phyloP scores from a whole-genome alignment of 2,888 invertebrate genomes.

The Heliconius ethilla region DNA sequence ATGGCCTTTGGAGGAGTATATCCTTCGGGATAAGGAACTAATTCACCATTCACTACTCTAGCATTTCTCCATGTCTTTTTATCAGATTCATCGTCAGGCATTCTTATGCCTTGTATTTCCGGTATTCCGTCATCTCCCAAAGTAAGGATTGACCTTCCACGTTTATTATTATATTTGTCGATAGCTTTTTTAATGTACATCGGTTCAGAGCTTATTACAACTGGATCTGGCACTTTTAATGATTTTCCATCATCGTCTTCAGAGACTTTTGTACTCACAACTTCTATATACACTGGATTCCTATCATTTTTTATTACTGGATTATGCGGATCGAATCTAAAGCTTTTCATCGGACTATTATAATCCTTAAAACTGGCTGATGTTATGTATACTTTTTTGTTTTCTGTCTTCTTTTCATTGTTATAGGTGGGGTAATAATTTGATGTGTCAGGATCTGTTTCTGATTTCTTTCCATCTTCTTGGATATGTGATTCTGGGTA shows the following conservation, averaged over 20 bases:
- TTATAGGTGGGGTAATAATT: constrained; percentile 77
- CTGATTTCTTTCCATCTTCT: constrained; percentile 70
- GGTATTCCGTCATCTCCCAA: constrained; percentile 88
- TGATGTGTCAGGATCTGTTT: constrained; percentile 69
- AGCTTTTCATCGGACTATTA: constrained; percentile 71
- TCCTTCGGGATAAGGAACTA: constrained; percentile 88
- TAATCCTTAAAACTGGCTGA: constrained; percentile 74
- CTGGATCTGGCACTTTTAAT: constrained; percentile 85
- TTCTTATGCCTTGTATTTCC: constrained; percentile 90
- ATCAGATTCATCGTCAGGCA: constrained; percentile 92
- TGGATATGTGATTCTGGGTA: constrained; percentile 77
- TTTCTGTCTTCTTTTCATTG: constrained; percentile 70
- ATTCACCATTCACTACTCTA: constrained; percentile 91
- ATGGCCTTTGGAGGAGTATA: constrained; percentile 85
- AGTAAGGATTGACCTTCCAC: constrained; percentile 84
- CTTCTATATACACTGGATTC: constrained; percentile 80
- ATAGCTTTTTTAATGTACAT: constrained; percentile 81
- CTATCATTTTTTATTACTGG: constrained; percentile 80
- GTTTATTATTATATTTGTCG: constrained; percentile 80
- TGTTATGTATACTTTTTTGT: constrained; percentile 77
- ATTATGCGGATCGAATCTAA: constrained; percentile 76
- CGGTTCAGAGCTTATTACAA: constrained; percentile 85
- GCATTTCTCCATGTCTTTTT: constrained; percentile 94
- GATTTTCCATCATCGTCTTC: constrained; percentile 75
- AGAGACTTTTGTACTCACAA: constrained; percentile 76